Evolutionary conservation across 2,797 vertebrate genomes (phyloP).

Genomic region (Sternarchorhynchus goeldii): DNA sequence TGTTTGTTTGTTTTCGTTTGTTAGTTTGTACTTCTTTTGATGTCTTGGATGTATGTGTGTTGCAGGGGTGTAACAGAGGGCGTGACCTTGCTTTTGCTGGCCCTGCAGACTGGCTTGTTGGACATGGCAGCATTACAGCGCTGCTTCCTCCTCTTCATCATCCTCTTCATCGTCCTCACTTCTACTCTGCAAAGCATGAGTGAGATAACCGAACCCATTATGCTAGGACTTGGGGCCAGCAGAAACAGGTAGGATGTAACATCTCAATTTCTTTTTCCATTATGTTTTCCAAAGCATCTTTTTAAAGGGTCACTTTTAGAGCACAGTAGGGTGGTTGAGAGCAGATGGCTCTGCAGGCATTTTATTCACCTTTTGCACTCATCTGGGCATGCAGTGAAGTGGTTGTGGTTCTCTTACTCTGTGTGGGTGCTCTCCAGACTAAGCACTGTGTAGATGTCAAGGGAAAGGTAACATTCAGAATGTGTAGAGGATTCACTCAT

Average conservation of each 20-base stretch:
- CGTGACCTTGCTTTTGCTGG: slow-evolving; percentile 84
- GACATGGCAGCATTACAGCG: slow-evolving; percentile 84
- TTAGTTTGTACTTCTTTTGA: not conserved
- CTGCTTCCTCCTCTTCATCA: slow-evolving; percentile 90
- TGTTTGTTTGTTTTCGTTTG: not conserved
- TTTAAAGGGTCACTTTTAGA: not conserved
- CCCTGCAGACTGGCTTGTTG: slow-evolving; percentile 85
- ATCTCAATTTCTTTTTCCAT: not conserved
- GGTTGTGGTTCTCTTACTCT: not conserved
- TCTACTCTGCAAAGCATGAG: slow-evolving; percentile 90
- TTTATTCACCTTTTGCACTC: not conserved
- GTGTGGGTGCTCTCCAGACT: too few species aligned
- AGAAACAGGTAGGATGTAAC: slow-evolving; percentile 76
- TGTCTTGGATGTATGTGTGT: slow-evolving; percentile 3
- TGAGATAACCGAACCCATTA: slow-evolving; percentile 84
- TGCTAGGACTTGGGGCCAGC: slow-evolving; percentile 84
- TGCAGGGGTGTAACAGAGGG: slow-evolving; percentile 86
- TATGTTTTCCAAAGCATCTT: not conserved
- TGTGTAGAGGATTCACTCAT: too few species aligned
- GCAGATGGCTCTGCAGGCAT: too few species aligned
- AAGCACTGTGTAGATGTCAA: not conserved
- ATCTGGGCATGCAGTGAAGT: not conserved
- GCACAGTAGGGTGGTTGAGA: too few species aligned
- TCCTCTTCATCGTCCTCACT: slow-evolving; percentile 89
- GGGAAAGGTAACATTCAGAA: too few species aligned